Evolutionary conservation across 2,113 vertebrate species (phyloP), one percentile per base, ranked within the genome.

Genomic region (Burhinus bistriatus): DNA sequence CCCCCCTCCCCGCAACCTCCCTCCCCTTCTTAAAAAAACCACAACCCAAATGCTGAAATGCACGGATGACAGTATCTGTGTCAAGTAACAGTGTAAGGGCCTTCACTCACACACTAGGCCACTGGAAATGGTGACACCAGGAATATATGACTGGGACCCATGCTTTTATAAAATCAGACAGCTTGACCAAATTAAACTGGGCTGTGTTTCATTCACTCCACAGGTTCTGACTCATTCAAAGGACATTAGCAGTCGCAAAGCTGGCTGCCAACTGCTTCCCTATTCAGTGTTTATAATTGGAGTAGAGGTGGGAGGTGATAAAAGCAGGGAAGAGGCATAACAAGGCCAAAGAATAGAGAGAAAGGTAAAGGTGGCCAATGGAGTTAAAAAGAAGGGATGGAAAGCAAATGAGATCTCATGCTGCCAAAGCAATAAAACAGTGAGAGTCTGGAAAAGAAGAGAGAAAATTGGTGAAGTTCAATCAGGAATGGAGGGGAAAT

Each of bases 401-500:
- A 89, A 95, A 87, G 73, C 22, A 89, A 93, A 96, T 95, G 71
- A 95, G 81, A 59, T 19, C 45, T 85, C 70, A 73, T 77, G 81
- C 78, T 95, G 89, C 58, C 95, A 95, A 83, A 95, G 75, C 54
- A 85, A 95, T 91, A 94, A 91, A 94, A 85, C 77, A 87, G 80
- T 47, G 15, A 79, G 79, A 70, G 15, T 59, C 89, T 91, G 62
- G 14, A 81, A 92, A 90, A 87, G 71, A 79, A 73, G 49, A 72
- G 42, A 93, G 40, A 69, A 89, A 94, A 96, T 27, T 76, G 51
- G 59, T 58, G 61, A 86, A 90, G 59, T 89, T 86, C 80, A 92
- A 32, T 95, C 66, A 93, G 30, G 36, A 95, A 77, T 11, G 15
- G 38, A 93, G 49, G 45, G 32, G 45, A 95, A 95, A 96, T 44